Base-by-base conservation (phyloP, 2,113 vertebrate genomes). In the Dasyurus viverrinus region DNA sequence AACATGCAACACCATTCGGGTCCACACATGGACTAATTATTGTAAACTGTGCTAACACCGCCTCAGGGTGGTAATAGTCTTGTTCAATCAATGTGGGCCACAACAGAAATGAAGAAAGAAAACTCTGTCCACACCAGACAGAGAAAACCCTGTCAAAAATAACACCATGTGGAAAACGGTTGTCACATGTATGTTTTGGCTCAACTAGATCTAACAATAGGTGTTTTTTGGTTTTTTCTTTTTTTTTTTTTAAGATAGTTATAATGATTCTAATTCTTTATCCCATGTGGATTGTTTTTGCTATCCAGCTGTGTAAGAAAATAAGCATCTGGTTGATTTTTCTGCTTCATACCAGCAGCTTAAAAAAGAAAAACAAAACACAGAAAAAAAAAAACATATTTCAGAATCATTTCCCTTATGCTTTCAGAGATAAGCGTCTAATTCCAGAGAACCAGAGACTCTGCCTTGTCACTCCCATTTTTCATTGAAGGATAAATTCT, bases 31-130 rank as follows among this genome's bases (percentile, higher is more conserved):
- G 93, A 36, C 55, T 92, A 46, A 2, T 93, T 84, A 50, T 57
- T 94, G 92, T 52, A 96, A 95, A 95, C 26, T 92, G 90, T 54
- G 90, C 55, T 54, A 25, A 84, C 25, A 22, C 42, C 89, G 89
- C 54, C 84, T 94, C 52, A 53, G 8, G 84, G 90, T 42, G n/a
- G 19, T 50, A n/a, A 57, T 92, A 7, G 50, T 92, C 91, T 97
- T 30, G 42, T 50, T 36, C 22, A 2, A 48, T 76, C 53, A 30
- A n/a, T n/a, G n/a, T n/a, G 54, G 96, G 84, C 60, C 90, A 68
- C 90, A 30, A 92, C 52, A 54, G 52, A 76, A 53, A 47, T 52
- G 54, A 36, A 57, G 90, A 94, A 93, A 93, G 55, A 84, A 92
- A 91, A 54, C 54, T 22, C 25, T 22, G 36, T 53, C 60, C 60